Conservation (phyloP, 2,113 vertebrate species). For the Trinectes maculatus region DNA sequence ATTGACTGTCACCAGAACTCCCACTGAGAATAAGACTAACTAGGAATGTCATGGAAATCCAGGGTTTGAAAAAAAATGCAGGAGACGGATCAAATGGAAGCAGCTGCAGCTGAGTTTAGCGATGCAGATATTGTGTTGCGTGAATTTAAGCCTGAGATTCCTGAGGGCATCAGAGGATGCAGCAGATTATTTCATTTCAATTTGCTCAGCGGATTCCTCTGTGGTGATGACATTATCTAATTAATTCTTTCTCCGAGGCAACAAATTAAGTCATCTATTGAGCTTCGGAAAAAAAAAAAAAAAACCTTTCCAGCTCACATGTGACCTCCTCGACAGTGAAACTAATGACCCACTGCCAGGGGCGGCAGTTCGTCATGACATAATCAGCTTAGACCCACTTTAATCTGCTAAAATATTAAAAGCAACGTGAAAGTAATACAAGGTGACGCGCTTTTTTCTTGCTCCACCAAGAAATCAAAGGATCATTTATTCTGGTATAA, state of each 20-base stretch:
- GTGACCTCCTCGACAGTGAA: conserved; percentile 43
- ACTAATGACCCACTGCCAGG: conserved; percentile 45
- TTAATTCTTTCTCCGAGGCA: conserved; percentile 44
- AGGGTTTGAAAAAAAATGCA: conserved; percentile 2
- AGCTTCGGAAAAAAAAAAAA: conserved; percentile 28
- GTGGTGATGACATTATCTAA: conserved; percentile 39
- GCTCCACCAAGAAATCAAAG: conserved; percentile 25
- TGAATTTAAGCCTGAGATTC: background rate
- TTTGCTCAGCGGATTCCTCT: conserved; percentile 31
- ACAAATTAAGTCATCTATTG: conserved; percentile 51
- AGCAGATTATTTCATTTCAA: conserved; percentile 43
- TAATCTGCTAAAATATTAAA: conserved; percentile 50
- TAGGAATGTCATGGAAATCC: conserved; percentile 44
- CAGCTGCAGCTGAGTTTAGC: conserved; percentile 15
- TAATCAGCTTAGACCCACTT: conserved; percentile 46
- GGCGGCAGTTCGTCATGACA: conserved; percentile 34
- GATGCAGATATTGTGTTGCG: background rate
- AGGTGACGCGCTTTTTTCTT: conserved; percentile 21
- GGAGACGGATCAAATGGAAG: conserved; percentile 8
- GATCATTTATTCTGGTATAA: conserved; percentile 42
- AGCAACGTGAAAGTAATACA: conserved; percentile 37
- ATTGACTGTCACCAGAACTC: conserved; percentile 20
- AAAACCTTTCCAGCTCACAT: conserved; percentile 24
- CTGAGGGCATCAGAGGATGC: background rate
- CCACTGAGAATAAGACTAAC: conserved; percentile 30